Base-by-base conservation (phyloP, 2,888 invertebrate genomes). In the Volucella inanis region DNA sequence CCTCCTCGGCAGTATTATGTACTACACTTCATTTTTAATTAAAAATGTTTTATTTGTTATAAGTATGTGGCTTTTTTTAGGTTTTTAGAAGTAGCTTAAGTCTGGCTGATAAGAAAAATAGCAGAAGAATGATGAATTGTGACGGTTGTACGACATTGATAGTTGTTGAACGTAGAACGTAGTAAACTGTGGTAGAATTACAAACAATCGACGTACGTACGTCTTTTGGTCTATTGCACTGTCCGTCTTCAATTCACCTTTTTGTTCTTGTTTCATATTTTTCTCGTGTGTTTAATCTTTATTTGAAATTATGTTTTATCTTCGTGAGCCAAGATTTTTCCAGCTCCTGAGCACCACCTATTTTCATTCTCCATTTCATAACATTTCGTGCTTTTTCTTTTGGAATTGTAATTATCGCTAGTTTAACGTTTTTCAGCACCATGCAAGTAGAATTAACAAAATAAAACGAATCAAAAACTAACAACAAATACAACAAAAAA, bases 361-460 rank as follows among this genome's bases (percentile, higher is more conserved):
- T 62, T 55, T 76, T 85, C 76, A 81, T 85, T 85, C 85, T 81
- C 81, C 81, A n/a, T n/a, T 38, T 67, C 77, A 85, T 85, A 72
- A 67, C 81, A 85, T 85, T 85, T 85, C 85, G 81, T 81, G 85
- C 76, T 85, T 68, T 85, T 85, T 81, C 85, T 85, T 80, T 85
- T 77, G 76, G 85, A 81, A 85, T 81, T 85, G 49, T 85, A 85
- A 85, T 85, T 85, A 85, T 85, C 85, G 81, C 81, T 72, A 85
- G 76, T 85, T 85, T 81, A 85, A 81, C 85, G 85, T 81, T 85
- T 81, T 76, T 50, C 81, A 81, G 81, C 81, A 80, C 61, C 10
- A 81, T 80, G 76, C 81, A 64, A 72, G 31, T 76, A 72, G 18
- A 80, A 65, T 31, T 31, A 31, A 76, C 43, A 72, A 65, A n/a